Conservation (phyloP, 2,888 invertebrate genomes). For the Eupithecia inturbata region DNA sequence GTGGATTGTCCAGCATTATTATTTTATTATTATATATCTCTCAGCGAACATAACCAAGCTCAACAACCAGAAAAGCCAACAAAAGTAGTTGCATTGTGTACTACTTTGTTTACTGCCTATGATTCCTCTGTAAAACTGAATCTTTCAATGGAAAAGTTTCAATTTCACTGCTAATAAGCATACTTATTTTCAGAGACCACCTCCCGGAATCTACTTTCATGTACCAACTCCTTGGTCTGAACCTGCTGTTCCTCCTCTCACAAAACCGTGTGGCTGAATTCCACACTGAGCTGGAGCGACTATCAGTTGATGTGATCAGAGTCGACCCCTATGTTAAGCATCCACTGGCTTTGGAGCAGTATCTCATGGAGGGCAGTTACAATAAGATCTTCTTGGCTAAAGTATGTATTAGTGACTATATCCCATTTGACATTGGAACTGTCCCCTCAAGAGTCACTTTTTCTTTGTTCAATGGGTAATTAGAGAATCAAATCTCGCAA, state of each 20-base stretch:
- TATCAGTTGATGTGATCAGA: slow-evolving; percentile 95
- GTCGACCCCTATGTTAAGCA: slow-evolving; percentile 97
- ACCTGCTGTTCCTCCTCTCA: slow-evolving; percentile 95
- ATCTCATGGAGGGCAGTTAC: slow-evolving; percentile 99
- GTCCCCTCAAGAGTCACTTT: too few relatives aligned
- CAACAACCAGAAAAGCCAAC: neutral
- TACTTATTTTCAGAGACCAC: slow-evolving; percentile 80
- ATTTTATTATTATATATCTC: too few relatives aligned
- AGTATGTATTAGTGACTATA: too few relatives aligned
- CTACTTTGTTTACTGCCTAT: neutral
- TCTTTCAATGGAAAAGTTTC: neutral
- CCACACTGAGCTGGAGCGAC: slow-evolving; percentile 97
- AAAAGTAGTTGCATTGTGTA: neutral
- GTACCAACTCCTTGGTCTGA: slow-evolving; percentile 96
- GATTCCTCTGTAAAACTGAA: neutral
- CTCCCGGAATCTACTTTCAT: slow-evolving; percentile 96
- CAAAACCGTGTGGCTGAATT: slow-evolving; percentile 99
- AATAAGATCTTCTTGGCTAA: slow-evolving; percentile 98
- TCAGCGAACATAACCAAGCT: too few relatives aligned
- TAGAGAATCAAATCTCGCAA: too few relatives aligned
- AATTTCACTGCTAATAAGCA: neutral
- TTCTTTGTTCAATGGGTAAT: too few relatives aligned
- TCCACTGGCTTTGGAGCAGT: slow-evolving; percentile 98
- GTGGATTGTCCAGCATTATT: too few relatives aligned
- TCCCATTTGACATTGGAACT: too few relatives aligned